A percentile compares a stretch with the other conserved stretches of the same genome.
These are phyloP conservation scores for Salvelinus fontinalis DNA, from an alignment of 2,113 vertebrate genomes.

Conservation along the genomic window DNA sequence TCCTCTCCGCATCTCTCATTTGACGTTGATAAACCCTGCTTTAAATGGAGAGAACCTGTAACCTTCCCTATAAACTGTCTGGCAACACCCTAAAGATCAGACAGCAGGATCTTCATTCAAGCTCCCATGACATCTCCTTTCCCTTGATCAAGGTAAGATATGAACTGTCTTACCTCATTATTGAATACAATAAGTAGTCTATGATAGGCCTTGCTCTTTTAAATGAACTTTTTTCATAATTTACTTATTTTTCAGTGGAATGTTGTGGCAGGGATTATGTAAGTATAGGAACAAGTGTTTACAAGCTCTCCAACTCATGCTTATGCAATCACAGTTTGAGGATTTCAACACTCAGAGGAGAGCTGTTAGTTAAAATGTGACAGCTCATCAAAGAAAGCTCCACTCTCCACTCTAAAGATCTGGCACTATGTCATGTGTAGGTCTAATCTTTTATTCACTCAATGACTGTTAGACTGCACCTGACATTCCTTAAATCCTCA, in stretches of 20 bases:
- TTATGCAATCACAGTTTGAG: constrained; percentile 70
- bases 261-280: constrained; percentile 47
- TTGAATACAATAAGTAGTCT: background rate
- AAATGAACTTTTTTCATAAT: background rate
- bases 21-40: constrained; percentile 12
- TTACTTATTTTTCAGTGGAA: constrained; percentile 31
- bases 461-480: too few relatives aligned
- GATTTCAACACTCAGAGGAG: constrained; percentile 52
- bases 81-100: constrained; percentile 15
- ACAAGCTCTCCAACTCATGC: constrained; percentile 35
- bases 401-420: constrained; percentile 7
- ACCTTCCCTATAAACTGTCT: constrained; percentile 7
- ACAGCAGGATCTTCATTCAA: constrained; percentile 19
- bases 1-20: constrained; percentile 52
- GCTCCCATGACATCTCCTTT: constrained; percentile 17
- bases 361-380: background rate
- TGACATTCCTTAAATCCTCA: too few relatives aligned
- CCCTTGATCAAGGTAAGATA: constrained; percentile 52
- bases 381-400: constrained; percentile 2
- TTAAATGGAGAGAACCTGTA: background rate
- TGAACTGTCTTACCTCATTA: background rate
- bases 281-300: constrained; percentile 49
- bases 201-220: too few relatives aligned
- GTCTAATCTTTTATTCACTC: too few relatives aligned
- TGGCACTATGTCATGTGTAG: too few relatives aligned